Base-by-base conservation (phyloP, 2,113 vertebrate genomes). In the Malurus cyaneus region DNA sequence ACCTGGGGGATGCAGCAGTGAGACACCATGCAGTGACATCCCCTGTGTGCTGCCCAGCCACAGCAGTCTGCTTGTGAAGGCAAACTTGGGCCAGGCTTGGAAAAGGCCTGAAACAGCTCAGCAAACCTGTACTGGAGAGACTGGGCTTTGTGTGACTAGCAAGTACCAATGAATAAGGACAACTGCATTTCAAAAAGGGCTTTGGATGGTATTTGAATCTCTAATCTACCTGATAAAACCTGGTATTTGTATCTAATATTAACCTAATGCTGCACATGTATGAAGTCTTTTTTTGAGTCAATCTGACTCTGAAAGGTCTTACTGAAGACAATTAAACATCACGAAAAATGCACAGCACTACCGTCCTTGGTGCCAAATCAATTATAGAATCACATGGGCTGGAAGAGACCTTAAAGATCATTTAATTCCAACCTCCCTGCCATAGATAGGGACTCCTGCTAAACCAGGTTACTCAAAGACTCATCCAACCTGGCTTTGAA, bases 1-100 rank as follows among this genome's bases (percentile, higher is more conserved):
- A 3, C 7, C 21, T 2, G 0, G 7, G 39, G 41, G 18, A 18
- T 31, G 46, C 34, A 26, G 14, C 1, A 9, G 17, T 14, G 52
- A n/a, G 49, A 80, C 15, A 21, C 0, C 1, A 8, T 6, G 42
- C 9, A 7, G 52, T 1, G 59, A 49, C 1, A 0, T 2, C 14
- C 3, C 1, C 42, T 8, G 19, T 6, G 19, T 1, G 5, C 8
- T 36, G 5, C 21, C 6, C 29, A 4, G 1, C 32, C 23, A 7
- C 54, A 42, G 65, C 21, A 36, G 31, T 14, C 41, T 44, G 36
- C 39, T 61, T 31, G 20, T 5, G 52, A 67, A 71, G 19, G 42
- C 41, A 64, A 28, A 57, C 7, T 8, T 9, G 31, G 34, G 34
- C 0, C 1, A 9, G 16, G 18, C 8, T 9, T 79, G 66, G 66